Percentiles rank a stretch among this genome's conserved stretches.
phyloP scores from a whole-genome alignment of 2,888 invertebrate genomes.

The Drosophila nigritarsus region DNA sequence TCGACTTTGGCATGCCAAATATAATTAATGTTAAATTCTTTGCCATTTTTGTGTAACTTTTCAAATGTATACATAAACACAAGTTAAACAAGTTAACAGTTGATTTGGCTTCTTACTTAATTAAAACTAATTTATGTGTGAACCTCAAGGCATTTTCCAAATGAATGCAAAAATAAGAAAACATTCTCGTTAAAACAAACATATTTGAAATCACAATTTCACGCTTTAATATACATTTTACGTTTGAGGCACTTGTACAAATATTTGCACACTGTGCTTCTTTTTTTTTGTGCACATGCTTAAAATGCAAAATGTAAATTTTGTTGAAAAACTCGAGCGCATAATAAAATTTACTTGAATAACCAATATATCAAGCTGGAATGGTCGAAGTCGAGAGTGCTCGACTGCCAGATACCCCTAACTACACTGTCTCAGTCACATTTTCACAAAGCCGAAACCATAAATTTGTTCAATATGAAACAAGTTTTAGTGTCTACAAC shows the following conservation, averaged over 20 bases:
- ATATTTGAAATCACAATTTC: background rate
- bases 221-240: background rate
- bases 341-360: background rate
- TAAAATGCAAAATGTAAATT: background rate
- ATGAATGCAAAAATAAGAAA: background rate
- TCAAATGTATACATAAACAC: background rate
- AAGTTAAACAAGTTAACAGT: background rate
- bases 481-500: background rate
- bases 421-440: background rate
- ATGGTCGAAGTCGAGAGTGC: background rate
- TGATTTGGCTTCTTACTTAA: background rate
- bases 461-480: background rate
- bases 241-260: background rate
- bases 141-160: background rate
- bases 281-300: background rate
- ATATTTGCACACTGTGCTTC: background rate
- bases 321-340: conserved; percentile 1
- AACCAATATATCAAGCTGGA: background rate
- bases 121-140: background rate
- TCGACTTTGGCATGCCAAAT: background rate
- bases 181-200: background rate
- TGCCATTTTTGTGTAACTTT: background rate
- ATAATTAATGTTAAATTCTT: background rate
- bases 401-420: background rate
- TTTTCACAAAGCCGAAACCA: background rate